Evolutionary conservation across 1,140 invertebrate genomes (phyloP), one percentile per base, ranked within the genome.

Genomic region (Charaxes varanes): DNA sequence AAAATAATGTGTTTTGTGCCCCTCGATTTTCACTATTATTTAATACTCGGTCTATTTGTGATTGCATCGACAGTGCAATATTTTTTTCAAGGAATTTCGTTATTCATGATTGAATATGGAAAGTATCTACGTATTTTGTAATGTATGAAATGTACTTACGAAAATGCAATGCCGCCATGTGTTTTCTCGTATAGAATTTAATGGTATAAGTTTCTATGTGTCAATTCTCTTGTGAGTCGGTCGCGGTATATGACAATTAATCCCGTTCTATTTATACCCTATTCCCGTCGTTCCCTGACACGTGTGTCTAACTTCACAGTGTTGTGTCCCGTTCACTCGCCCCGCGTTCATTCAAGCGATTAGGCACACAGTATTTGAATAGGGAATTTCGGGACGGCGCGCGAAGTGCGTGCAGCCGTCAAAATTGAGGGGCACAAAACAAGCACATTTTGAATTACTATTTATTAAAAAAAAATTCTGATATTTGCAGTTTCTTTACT

Each of bases 401-500:
- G 64, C 57, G 19, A 18, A 15, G 27, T 35, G 28, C 24, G 22
- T 15, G 69, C 74, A 80, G 73, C 79, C 79, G 79, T 80, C 73
- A 82, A 70, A n/a, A 77, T 68, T 65, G 66, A 67, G 69, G 65
- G 54, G 63, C 59, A 70, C 68, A 52, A 43, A 52, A 48, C 44
- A 49, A 27, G 41, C 41, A 37, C 40, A 15, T 50, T 43, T 38
- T 31, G 35, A 24, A 47, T 38, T 31, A 37, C 24, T 38, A 41
- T 34, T 34, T 40, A 50, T 55, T 56, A 50, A 61, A 53, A 49
- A 48, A 53, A 41, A 28, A 40, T 37, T 57, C 73, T 74, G 33
- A 37, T 36, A 30, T 83, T 79, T 36, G n/a, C 71, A 83, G 79
- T 83, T 63, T 73, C 68, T 83, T 83, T 83, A 68, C 79, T 83